Percentiles rank a stretch among this genome's conserved stretches.
Evolutionary conservation across 2,888 invertebrate species (phyloP).

Genomic region (Ochropleura leucogaster): DNA sequence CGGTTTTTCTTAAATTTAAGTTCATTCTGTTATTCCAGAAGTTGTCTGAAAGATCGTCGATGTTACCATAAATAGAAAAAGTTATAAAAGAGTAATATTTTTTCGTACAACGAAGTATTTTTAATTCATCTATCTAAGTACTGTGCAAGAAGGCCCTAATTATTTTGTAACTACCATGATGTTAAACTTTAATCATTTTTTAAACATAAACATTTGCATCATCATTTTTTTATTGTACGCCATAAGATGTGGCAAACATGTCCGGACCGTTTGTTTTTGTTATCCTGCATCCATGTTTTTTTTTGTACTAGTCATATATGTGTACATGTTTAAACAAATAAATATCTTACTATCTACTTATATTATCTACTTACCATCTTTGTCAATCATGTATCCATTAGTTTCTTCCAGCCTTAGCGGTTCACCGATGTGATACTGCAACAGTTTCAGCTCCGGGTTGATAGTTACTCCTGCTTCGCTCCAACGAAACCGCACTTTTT

Average conservation of each 20-base stretch:
- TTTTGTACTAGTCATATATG: too few species aligned
- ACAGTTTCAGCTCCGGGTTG: constrained; percentile 94
- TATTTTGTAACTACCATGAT: too few species aligned
- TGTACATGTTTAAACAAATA: too few species aligned
- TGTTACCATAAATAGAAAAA: neutral
- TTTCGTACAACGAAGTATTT: neutral
- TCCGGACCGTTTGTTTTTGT: too few species aligned
- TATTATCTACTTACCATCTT: constrained; percentile 93
- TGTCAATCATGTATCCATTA: constrained; percentile 94
- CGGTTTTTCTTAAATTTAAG: too few species aligned
- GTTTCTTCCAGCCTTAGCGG: constrained; percentile 93
- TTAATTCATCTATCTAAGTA: neutral
- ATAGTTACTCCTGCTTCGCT: constrained; percentile 94
- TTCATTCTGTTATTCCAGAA: neutral
- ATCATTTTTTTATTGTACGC: too few species aligned
- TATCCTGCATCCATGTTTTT: too few species aligned
- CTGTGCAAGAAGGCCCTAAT: neutral
- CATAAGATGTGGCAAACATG: too few species aligned
- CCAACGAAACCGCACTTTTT: constrained; percentile 94
- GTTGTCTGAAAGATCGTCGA: neutral
- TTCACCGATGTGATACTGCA: constrained; percentile 95
- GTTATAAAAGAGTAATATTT: neutral
- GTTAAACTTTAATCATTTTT: too few species aligned
- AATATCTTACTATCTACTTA: too few species aligned
- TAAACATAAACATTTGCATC: too few species aligned